These are phyloP conservation scores for Augochlora pura DNA, from an alignment of 1,140 invertebrate genomes.

Conservation along the genomic window DNA sequence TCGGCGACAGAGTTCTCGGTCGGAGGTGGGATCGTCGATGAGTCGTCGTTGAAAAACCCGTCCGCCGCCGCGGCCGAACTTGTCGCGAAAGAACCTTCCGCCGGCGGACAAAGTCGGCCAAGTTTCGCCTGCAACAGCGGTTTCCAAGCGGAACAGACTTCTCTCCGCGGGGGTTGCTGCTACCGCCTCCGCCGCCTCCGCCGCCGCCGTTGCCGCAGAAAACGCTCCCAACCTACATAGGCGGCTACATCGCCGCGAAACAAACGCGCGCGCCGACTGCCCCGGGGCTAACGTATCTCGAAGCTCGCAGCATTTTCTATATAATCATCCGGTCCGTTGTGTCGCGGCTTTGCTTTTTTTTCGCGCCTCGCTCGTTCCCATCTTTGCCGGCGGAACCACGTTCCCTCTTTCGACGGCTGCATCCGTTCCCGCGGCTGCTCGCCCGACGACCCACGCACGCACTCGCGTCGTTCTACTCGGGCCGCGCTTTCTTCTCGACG, in stretches of 20 bases:
- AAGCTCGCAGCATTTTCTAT: slow-evolving; percentile 45
- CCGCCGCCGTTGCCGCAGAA: background rate
- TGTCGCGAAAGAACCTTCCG: background rate
- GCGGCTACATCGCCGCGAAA: background rate
- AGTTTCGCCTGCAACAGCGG: background rate
- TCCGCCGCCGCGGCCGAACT: background rate
- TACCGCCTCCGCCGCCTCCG: too few species aligned
- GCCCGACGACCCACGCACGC: background rate
- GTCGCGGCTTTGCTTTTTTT: background rate
- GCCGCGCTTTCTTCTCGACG: background rate
- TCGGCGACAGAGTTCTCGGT: slow-evolving; percentile 9
- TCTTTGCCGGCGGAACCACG: background rate
- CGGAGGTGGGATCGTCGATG: slow-evolving; percentile 18
- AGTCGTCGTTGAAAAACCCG: slow-evolving; percentile 29
- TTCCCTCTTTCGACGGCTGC: background rate
- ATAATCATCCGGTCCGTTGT: slow-evolving; percentile 53
- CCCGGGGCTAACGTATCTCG: slow-evolving; percentile 12
- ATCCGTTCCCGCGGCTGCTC: background rate
- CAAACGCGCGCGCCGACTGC: slow-evolving; percentile 17
- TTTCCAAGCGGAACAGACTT: too few species aligned
- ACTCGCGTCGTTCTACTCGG: background rate
- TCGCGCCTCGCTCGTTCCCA: slow-evolving; percentile 25
- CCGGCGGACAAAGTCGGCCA: background rate
- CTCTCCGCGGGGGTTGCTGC: too few species aligned
- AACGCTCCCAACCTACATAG: too few species aligned